Base-by-base conservation (phyloP, 2,797 vertebrate genomes). In the Acipenser ruthenus region DNA sequence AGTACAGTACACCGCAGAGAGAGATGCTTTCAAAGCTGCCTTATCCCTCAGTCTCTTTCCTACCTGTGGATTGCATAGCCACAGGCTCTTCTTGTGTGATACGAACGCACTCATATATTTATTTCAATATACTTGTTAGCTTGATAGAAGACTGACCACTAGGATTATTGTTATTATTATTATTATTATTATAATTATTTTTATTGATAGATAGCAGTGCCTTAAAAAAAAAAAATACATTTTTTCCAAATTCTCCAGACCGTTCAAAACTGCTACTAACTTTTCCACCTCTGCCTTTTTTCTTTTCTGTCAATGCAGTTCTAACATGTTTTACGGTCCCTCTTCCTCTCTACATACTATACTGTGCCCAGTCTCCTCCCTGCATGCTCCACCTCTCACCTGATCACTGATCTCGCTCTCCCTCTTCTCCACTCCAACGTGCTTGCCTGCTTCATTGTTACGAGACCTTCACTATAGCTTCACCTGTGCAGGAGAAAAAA, bases 291-390 rank as follows among this genome's bases (percentile, higher is more conserved):
- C 65, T 71, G 63, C 70, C 75, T 52, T 77, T 66, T 79, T 86
- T 89, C 81, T 84, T 70, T 82, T 88, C 74, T 77, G 74, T 92
- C 77, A 92, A 93, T 93, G 91, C 90, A 92, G 72, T 80, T 91
- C 84, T 87, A 86, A 88, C 90, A 87, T 90, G 84, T 92, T 87
- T 82, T 74, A 75, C 83, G 86, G 84, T 87, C 80, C 78, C 23
- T 37, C 23, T 37, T 80, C 83, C 86, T 89, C 80, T 86, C 78
- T 85, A 82, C 83, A 88, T 85, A 79, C 79, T 76, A 88, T 85
- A 80, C 79, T 76, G 75, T 77, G 72, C 78, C 68, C 72, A 66
- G 67, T 68, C 49, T 69, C 74, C 69, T 74, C 71, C 74, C 77
- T 78, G 67, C 74, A 63, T 74, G 75, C 61, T 58, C 60, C 15